These are phyloP conservation scores for Eolophus roseicapilla DNA, from an alignment of 2,113 vertebrate species.

Conservation along the genomic window DNA sequence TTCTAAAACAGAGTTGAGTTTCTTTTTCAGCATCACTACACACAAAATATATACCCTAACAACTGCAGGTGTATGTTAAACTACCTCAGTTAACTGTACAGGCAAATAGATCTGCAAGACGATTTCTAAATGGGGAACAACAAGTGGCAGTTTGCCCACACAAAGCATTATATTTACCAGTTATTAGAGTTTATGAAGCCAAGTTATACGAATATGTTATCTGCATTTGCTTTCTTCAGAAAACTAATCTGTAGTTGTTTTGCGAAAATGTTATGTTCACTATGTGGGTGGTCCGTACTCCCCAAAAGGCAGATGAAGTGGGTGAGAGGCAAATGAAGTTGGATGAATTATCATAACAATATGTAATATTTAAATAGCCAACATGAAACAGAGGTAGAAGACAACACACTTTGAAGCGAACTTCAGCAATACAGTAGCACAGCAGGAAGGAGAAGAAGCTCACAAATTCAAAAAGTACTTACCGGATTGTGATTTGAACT, in stretches of 20 bases:
- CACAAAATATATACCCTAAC: neutral
- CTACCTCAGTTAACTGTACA: neutral
- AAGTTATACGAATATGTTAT: neutral
- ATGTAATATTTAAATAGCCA: neutral
- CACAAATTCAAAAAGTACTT: conserved; percentile 25
- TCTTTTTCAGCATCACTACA: neutral
- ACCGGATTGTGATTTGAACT: conserved; percentile 76
- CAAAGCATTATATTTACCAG: neutral
- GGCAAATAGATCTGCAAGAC: neutral
- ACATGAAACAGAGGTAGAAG: neutral
- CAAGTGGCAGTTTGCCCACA: neutral
- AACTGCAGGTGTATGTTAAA: neutral
- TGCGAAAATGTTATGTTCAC: neutral
- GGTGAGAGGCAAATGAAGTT: neutral
- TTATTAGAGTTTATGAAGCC: neutral
- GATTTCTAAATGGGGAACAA: neutral
- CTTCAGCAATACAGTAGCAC: neutral
- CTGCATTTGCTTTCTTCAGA: neutral
- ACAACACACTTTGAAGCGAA: neutral
- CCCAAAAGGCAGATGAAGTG: neutral
- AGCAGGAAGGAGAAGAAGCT: neutral
- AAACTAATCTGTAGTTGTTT: neutral
- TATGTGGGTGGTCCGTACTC: neutral
- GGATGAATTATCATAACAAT: neutral
- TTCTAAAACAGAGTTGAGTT: neutral